These are phyloP conservation scores for Tor tambroides DNA, from an alignment of 2,113 vertebrate genomes.

Conservation along the genomic window DNA sequence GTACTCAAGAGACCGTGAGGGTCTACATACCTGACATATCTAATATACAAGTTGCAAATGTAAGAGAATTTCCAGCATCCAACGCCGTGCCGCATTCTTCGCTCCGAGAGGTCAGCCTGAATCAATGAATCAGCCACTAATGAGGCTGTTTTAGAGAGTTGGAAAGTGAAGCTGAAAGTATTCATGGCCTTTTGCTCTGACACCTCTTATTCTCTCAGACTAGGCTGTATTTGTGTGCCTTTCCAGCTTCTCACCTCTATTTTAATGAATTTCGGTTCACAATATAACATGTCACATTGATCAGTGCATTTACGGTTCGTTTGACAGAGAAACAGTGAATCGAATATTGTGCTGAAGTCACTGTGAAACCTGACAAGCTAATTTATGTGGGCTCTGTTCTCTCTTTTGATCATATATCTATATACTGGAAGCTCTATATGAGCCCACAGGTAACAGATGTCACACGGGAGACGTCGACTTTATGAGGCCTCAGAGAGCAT, in stretches of 20 bases:
- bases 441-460: slow-evolving; percentile 27
- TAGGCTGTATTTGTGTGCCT: not conserved
- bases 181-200: slow-evolving; percentile 32
- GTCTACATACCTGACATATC: not conserved
- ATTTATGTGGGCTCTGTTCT: slow-evolving; percentile 16
- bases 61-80: not conserved
- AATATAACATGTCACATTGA: slow-evolving; percentile 12
- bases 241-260: slow-evolving; percentile 31
- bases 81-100: not conserved
- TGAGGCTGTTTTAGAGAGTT: slow-evolving; percentile 23
- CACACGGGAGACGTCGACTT: not conserved
- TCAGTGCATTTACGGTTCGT: not conserved
- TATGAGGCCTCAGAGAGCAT: slow-evolving; percentile 4
- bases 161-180: slow-evolving; percentile 24
- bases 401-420: not conserved
- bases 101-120: slow-evolving; percentile 2
- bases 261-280: slow-evolving; percentile 39
- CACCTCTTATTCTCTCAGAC: not conserved
- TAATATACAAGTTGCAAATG: slow-evolving; percentile 15
- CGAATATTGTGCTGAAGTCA: slow-evolving; percentile 16
- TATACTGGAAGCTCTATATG: slow-evolving; percentile 13
- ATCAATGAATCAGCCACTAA: slow-evolving; percentile 47
- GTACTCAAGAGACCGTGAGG: not conserved
- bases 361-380: slow-evolving; percentile 29
- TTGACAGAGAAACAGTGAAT: not conserved